Percentiles rank a stretch among this genome's conserved stretches.
phyloP scores from a whole-genome alignment of 2,888 invertebrate species.

The Calameuta filiformis region DNA sequence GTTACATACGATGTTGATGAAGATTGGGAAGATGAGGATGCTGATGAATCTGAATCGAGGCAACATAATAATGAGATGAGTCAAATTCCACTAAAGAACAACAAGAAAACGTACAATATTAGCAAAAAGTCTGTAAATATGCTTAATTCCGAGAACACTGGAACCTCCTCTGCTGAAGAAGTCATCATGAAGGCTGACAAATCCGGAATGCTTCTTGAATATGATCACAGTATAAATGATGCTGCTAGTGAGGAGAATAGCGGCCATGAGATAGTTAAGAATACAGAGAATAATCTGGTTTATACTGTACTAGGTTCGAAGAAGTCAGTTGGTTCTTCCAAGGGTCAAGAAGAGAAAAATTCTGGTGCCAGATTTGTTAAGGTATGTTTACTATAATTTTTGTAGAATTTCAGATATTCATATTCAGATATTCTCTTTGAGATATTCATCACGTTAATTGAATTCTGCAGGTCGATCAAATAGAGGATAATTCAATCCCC shows the following conservation, averaged over 20 bases:
- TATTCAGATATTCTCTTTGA: too few relatives aligned
- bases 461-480: conserved; percentile 28
- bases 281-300: conserved; percentile 58
- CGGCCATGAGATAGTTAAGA: conserved; percentile 55
- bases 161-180: background rate
- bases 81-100: background rate
- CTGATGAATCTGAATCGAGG: conserved; percentile 26
- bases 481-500: conserved; percentile 54
- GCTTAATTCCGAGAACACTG: background rate
- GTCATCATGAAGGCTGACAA: background rate
- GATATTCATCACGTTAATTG: background rate
- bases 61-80: background rate
- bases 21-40: conserved; percentile 62
- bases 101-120: background rate
- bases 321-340: conserved; percentile 40
- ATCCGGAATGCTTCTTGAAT: conserved; percentile 1
- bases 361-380: conserved; percentile 45
- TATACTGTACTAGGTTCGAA: conserved; percentile 62
- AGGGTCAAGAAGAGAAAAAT: conserved; percentile 32
- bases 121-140: background rate
- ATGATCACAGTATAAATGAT: conserved; percentile 27
- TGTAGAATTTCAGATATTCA: too few relatives aligned
- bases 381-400: conserved; percentile 31
- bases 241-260: conserved; percentile 31
- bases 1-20: conserved; percentile 57